Percentiles rank a stretch among this genome's conserved stretches.
These are phyloP conservation scores for Geotrupes spiniger DNA, from an alignment of 2,888 invertebrate genomes.

Conservation along the genomic window DNA sequence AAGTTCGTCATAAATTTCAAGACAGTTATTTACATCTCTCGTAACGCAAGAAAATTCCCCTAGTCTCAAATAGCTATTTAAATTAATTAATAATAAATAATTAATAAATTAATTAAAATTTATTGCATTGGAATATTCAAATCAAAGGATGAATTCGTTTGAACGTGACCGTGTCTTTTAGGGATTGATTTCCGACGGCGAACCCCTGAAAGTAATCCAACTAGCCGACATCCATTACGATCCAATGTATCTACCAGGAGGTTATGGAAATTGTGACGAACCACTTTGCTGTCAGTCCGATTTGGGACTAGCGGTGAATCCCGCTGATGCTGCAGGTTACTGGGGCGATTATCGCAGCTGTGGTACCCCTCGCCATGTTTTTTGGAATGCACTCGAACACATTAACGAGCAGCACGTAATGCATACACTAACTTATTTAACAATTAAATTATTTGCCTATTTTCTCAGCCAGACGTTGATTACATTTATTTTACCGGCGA, in stretches of 20 bases:
- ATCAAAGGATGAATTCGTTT: too few species aligned
- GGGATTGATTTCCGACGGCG: conserved; percentile 15
- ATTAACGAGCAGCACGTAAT: conserved; percentile 26
- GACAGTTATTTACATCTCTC: background rate
- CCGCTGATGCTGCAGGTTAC: conserved; percentile 60
- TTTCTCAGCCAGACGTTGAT: conserved; percentile 41
- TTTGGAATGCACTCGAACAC: conserved; percentile 56
- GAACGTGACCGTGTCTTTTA: conserved; percentile 3
- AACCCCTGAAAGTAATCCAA: conserved; percentile 55
- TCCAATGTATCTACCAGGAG: conserved; percentile 64
- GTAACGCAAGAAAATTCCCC: background rate
- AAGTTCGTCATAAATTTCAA: too few species aligned
- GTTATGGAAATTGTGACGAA: conserved; percentile 69
- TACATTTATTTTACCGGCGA: conserved; percentile 83
- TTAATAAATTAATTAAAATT: too few species aligned
- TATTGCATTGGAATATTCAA: too few species aligned
- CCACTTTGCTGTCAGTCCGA: conserved; percentile 75
- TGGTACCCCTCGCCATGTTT: conserved; percentile 68
- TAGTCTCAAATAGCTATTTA: background rate
- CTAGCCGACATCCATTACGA: conserved; percentile 81
- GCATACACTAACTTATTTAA: background rate
- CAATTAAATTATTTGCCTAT: too few species aligned
- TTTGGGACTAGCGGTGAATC: conserved; percentile 50
- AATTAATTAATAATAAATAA: too few species aligned
- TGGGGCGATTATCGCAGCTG: conserved; percentile 82